Conservation (phyloP, 1,140 invertebrate species). For the Hycleus cichorii region DNA sequence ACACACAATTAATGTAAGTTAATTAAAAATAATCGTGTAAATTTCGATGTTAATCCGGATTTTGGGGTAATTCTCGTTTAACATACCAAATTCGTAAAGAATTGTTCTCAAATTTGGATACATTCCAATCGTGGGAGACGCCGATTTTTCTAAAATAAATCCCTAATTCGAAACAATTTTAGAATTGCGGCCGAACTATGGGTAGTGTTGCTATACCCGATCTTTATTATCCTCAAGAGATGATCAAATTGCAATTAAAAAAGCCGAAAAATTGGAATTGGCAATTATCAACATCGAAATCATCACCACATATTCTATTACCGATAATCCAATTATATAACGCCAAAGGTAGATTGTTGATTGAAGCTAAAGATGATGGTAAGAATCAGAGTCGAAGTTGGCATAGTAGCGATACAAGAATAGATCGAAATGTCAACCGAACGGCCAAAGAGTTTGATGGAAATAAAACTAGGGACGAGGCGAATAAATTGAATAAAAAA, state of each 20-base stretch:
- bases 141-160: background rate
- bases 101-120: background rate
- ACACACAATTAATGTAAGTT: too few species aligned
- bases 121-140: background rate
- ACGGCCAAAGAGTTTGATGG: too few species aligned
- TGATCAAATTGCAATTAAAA: slow-evolving; percentile 41
- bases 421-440: too few species aligned
- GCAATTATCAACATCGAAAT: slow-evolving; percentile 47
- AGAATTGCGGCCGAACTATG: background rate
- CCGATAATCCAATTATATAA: slow-evolving; percentile 45
- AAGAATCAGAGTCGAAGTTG: slow-evolving; percentile 27
- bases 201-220: background rate
- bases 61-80: too few species aligned
- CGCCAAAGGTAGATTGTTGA: slow-evolving; percentile 41
- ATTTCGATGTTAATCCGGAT: too few species aligned
- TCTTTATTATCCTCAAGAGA: slow-evolving; percentile 21
- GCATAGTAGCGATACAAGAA: slow-evolving; percentile 18
- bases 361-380: slow-evolving; percentile 39
- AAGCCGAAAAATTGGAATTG: slow-evolving; percentile 48
- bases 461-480: background rate
- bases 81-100: too few species aligned
- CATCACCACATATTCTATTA: slow-evolving; percentile 44
- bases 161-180: background rate
- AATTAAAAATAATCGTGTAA: too few species aligned
- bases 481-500: slow-evolving; percentile 5